Evolutionary conservation across 1,140 invertebrate genomes (phyloP).

Genomic region (Drosophila parabipectinata): DNA sequence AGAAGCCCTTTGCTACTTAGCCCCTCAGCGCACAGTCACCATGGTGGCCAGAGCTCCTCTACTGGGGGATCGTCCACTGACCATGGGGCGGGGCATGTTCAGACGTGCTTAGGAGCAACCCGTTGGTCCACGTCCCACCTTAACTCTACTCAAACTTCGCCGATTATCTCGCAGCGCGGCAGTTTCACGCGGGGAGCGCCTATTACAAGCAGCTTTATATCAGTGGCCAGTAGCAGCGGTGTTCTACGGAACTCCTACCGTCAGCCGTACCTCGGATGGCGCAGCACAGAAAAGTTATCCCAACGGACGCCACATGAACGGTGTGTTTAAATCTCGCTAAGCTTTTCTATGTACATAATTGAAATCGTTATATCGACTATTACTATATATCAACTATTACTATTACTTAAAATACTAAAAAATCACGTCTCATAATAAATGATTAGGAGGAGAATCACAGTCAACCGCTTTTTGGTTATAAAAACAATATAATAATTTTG

Average conservation of each 20-base stretch:
- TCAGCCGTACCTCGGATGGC: conserved; percentile 94
- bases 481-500: not conserved
- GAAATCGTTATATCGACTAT: too few relatives aligned
- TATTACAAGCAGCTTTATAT: conserved; percentile 83
- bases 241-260: conserved; percentile 85
- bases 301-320: conserved; percentile 93
- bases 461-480: not conserved
- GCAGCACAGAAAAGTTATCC: conserved; percentile 91
- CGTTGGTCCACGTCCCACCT: conserved; percentile 94
- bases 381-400: too few relatives aligned
- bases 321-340: conserved; percentile 52
- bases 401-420: too few relatives aligned
- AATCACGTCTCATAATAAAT: not conserved
- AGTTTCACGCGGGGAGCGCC: conserved; percentile 81
- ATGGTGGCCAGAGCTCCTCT: conserved; percentile 70
- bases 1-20: conserved; percentile 82
- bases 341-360: not conserved
- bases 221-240: conserved; percentile 71
- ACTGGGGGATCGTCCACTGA: conserved; percentile 4
- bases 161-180: conserved; percentile 84
- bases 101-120: conserved; percentile 85
- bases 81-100: conserved; percentile 25
- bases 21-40: conserved; percentile 83
- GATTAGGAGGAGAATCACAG: too few relatives aligned
- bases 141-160: conserved; percentile 89